Base-by-base conservation (phyloP, 2,888 invertebrate genomes). In the Pollenia griseotomentosa region DNA sequence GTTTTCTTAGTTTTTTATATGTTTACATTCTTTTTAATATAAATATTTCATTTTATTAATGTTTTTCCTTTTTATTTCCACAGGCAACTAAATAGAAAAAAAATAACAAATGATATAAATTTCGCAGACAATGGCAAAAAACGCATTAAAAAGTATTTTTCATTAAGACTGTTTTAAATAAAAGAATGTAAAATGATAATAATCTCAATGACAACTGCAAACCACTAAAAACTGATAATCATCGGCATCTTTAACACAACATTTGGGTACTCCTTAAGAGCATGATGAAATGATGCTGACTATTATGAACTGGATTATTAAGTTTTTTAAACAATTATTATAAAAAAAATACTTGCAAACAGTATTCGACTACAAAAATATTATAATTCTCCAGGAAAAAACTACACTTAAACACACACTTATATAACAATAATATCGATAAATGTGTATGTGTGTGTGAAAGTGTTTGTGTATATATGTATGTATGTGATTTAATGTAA, bases 61-160 rank as follows among this genome's bases (percentile, higher is more conserved):
- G 23, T 5, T 23, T 23, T 59, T 42, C 57, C 51, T 51, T 12
- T 88, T 88, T 66, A 79, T 73, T 85, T 88, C 80, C 70, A 82
- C 86, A 89, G 89, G 79, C 79, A 83, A 83, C 81, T 70, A 61
- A 80, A 57, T 81, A 61, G 40, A 40, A 70, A 79, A 66, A 66
- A 23, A 23, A 23, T 2, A 23, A 23, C 2, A 23, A 80, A 78
- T 81, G 83, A 77, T 86, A 79, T 88, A 78, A 85, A 82, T 85
- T 86, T 85, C 82, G 68, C 88, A 84, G 82, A 84, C 85, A 83
- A 85, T 80, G 84, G 65, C 85, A 77, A 75, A 51, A 33, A 81
- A 68, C 5, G 33, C 51, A 85, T 44, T 51, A 46, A 63, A 68
- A 81, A 59, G 63, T 74, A 84, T 70, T 68, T 70, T 40, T 59